Base-by-base conservation (phyloP, 35 echinoderm and acorn worm genomes). In the Diadema setosum region DNA sequence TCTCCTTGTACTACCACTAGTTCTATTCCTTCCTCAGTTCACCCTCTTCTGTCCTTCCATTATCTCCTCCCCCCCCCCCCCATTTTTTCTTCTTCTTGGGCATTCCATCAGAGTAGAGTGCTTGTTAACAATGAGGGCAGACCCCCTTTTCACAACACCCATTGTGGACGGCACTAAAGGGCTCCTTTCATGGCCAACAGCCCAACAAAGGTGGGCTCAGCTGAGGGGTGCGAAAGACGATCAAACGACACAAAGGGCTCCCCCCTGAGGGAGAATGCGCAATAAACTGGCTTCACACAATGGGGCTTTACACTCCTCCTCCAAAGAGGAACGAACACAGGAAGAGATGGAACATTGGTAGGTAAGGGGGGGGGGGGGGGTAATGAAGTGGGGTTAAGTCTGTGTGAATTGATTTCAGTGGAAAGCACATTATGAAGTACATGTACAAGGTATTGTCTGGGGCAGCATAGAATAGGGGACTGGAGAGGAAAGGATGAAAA, bases 181-280 rank as follows among this genome's bases (percentile, higher is more conserved):
- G 40, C 73, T 78, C 73, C 40, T 78, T 78, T 78, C 73, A 78
- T 44, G 73, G 73, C 24, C 35, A 34, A 78, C 44, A 41, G 35
- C 73, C 73, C 73, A 78, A 78, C 73, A 78, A 78, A 78, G 73
- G 37, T 41, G 73, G 73, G 73, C 73, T 41, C 73, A 41, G 73
- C 73, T 78, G 73, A 42, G 73, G 73, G 73, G 73, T 78, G 73
- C 73, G 73, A 78, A 78, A 78, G 73, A 44, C 70, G 73, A 78
- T 78, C 73, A 78, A 78, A 78, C 73, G 73, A 44, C 40, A 78
- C 73, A 78, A 78, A 78, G 73, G 40, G 44, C 21, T 78, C 37
- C 40, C 73, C 73, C 73, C n/a, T 78, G 15, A 44, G 73, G 73
- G 73, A 78, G 73, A 78, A 78, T 78, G 73, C 25, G 73, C 29